These are phyloP conservation scores for Eupristina koningsbergeri DNA, from an alignment of 1,140 invertebrate genomes.

Conservation along the genomic window DNA sequence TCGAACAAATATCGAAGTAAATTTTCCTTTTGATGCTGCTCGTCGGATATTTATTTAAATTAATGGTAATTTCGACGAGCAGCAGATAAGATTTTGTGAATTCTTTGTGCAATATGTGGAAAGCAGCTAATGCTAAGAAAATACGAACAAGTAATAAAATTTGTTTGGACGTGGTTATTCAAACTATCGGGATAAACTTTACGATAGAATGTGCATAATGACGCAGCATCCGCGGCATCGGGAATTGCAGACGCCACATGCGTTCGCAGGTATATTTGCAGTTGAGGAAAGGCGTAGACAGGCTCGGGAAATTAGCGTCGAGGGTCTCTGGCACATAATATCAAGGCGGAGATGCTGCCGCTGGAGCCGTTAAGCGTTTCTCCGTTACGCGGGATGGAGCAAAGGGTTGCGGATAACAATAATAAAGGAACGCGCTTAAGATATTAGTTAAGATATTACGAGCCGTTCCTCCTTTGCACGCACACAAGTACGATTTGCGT, in stretches of 20 bases:
- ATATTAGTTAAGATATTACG: conserved; percentile 68
- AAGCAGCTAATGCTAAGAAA: not conserved
- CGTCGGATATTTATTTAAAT: not conserved
- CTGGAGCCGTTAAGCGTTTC: conserved; percentile 10
- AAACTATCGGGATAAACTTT: not conserved
- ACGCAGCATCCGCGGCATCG: no score
- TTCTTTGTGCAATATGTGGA: not conserved
- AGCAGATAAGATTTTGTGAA: not conserved
- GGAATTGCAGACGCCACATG: no score
- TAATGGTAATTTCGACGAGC: not conserved
- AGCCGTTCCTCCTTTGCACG: no score
- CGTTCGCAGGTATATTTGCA: not conserved
- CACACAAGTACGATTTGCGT: no score
- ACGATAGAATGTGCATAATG: not conserved
- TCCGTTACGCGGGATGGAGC: not conserved
- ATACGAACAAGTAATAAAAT: not conserved
- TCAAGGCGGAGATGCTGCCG: not conserved
- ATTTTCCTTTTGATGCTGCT: no score
- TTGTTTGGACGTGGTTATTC: not conserved
- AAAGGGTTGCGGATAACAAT: conserved; percentile 46
- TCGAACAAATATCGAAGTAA: not conserved
- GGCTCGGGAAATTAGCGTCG: conserved; percentile 15
- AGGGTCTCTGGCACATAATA: not conserved
- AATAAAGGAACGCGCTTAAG: conserved; percentile 51
- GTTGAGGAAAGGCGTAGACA: not conserved